Base-by-base conservation (phyloP, 2,888 invertebrate species). In the Busseola fusca region DNA sequence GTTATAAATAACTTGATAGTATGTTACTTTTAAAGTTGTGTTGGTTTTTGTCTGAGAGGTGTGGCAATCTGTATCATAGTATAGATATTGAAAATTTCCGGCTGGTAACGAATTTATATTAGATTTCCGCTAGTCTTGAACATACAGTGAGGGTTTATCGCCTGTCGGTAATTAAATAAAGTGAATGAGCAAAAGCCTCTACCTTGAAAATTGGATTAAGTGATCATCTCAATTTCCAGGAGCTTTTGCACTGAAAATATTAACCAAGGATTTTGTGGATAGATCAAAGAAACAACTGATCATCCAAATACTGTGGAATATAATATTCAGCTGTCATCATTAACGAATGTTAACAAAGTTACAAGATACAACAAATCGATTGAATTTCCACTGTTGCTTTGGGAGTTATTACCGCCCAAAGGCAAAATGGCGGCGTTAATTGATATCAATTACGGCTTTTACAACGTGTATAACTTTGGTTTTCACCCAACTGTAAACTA, bases 361-460 rank as follows among this genome's bases (percentile, higher is more conserved):
- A 37, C n/a, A 50, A 50, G 42, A 67, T 27, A 63, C 56, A 64
- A 37, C 25, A 50, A 59, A 75, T 69, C 54, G 45, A 75, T 64
- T 42, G 16, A 57, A 30, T 50, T 2, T 66, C 52, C 60, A 50
- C 14, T 64, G 34, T 64, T 52, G 52, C 58, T 65, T 62, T 18
- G 34, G n/a, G 18, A 62, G 50, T 74, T 58, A 45, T 63, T 62
- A 74, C 60, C 42, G 27, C 27, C 58, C 54, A 54, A 48, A 18
- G 25, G 14, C 45, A 45, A 25, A 48, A 59, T 52, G 42, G 25
- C 59, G 40, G n/a, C 45, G 14, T 27, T 81, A 81, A 81, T 76
- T 78, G 73, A 62, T 62, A 56, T 48, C 54, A 81, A 77, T 64
- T 81, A 69, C 12, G 34, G 66, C 60, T 69, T 69, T 72, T 58